Base-by-base conservation (phyloP, 2,113 vertebrate species). In the Garra rufa region DNA sequence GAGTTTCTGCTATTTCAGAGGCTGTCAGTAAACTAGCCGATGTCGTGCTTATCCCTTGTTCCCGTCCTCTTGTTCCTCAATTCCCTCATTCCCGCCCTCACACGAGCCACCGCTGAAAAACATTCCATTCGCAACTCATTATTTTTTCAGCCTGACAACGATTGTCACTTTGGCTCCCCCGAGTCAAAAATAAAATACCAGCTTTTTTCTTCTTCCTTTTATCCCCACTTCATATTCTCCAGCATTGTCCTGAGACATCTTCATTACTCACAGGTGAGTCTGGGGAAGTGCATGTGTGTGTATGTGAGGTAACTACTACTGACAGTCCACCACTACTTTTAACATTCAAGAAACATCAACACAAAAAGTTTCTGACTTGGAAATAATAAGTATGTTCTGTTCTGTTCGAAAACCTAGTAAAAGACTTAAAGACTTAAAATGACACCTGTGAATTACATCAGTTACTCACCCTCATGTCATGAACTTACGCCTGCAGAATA, bases 161-260 rank as follows among this genome's bases (percentile, higher is more conserved):
- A 90, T 87, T 93, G 94, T 93, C 94, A 92, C 91, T 92, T 91
- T 90, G 86, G 87, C 91, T 91, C 86, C 81, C 88, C 84, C 57
- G 86, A 90, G 92, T 92, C 91, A 92, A 92, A 93, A 93, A 92
- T 92, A 93, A 91, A 90, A 87, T 88, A 88, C 65, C 74, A 74
- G 77, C 67, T 83, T 88, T 85, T 78, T 76, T 34, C 15, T 81
- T 86, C 78, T 85, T 55, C 83, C 83, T 84, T 84, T 81, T 70
- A 28, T 82, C 43, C 63, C 28, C 48, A 84, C 83, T 55, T 79
- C 83, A 76, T 84, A 83, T 82, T 73, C 73, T 80, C 57, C 61
- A 90, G 85, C 88, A 90, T 88, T 65, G 82, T 89, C 82, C 85
- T 86, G 85, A 90, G 85, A 94, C 86, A 80, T 92, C 91, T 93